Percentiles rank a stretch among this genome's conserved stretches.
These are phyloP conservation scores for Spialia ferax DNA, from an alignment of 2,888 invertebrate genomes.

Conservation along the genomic window DNA sequence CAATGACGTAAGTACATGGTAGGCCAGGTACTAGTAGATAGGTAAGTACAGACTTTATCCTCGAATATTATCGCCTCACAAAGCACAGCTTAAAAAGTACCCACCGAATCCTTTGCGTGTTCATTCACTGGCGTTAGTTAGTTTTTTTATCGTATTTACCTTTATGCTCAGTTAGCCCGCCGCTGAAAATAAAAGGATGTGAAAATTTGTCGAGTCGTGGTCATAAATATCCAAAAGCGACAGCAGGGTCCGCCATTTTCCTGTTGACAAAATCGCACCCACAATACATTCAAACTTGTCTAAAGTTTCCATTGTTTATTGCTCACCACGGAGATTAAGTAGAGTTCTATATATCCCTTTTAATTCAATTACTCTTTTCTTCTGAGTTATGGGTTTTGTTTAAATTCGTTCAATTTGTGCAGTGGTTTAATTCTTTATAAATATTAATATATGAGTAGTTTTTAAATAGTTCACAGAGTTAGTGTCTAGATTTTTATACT, in stretches of 20 bases:
- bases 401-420: neutral
- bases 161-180: constrained; percentile 69
- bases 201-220: constrained; percentile 75
- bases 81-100: constrained; percentile 32
- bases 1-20: neutral
- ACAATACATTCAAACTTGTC: constrained; percentile 81
- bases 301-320: constrained; percentile 80
- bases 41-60: constrained; percentile 15
- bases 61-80: constrained; percentile 34
- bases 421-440: neutral
- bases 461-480: too few species aligned
- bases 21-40: neutral
- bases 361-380: constrained; percentile 60
- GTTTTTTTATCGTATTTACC: constrained; percentile 69
- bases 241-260: constrained; percentile 81
- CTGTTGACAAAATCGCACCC: constrained; percentile 83
- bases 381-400: constrained; percentile 13
- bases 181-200: constrained; percentile 76
- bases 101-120: constrained; percentile 44
- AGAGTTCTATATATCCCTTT: constrained; percentile 59
- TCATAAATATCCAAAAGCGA: constrained; percentile 80
- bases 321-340: constrained; percentile 64
- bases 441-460: too few species aligned
- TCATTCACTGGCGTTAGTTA: constrained; percentile 50
- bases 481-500: too few species aligned